Percentiles rank a stretch among this genome's conserved stretches.
Conservation (phyloP, 1,140 invertebrate genomes). For the Apis mellifera region Amel_HAv3.1 CM009933.2:6353001-6353500, state of each 20-base stretch:
- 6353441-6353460: conserved; percentile 45
- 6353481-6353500: neutral
- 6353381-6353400: conserved; percentile 28
- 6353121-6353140: neutral
- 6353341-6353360: conserved; percentile 56
- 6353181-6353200: conserved; percentile 25
- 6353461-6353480: conserved; percentile 21
- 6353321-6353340: conserved; percentile 49
- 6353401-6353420: conserved; percentile 13
- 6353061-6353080: no score
- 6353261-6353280: neutral
- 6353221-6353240: conserved; percentile 15
- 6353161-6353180: conserved; percentile 30
- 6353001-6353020: neutral
- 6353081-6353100: no score
- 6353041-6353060: no score
- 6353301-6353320: conserved; percentile 39
- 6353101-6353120: no score
- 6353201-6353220: conserved; percentile 30
- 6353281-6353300: neutral
- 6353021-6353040: no score
- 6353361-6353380: no score
- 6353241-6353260: conserved; percentile 23
- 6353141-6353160: conserved; percentile 4
- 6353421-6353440: conserved; percentile 18